Percentiles rank a stretch among this genome's conserved stretches.
Conservation (phyloP, 2,113 vertebrate genomes). For the Romanogobio albipinnatus region DNA sequence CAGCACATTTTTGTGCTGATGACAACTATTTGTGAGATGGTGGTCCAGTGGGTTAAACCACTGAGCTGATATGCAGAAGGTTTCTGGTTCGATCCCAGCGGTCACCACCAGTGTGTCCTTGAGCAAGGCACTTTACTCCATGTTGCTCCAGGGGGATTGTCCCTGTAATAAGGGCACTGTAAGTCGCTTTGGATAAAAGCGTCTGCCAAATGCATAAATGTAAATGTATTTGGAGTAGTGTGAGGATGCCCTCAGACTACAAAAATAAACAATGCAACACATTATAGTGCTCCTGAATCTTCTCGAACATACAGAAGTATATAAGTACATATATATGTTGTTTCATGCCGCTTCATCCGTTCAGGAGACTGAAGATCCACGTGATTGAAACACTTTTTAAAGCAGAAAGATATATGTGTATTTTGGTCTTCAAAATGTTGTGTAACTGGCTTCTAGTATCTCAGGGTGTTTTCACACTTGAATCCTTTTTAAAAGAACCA, state of each 20-base stretch:
- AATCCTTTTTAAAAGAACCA: no score
- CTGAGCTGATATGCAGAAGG: no score
- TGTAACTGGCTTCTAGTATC: not conserved
- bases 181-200: no score
- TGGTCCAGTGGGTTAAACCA: no score
- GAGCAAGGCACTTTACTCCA: no score
- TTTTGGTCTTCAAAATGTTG: not conserved
- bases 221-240: slow-evolving; percentile 28
- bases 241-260: slow-evolving; percentile 16
- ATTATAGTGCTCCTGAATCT: not conserved
- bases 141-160: no score
- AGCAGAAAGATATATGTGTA: not conserved
- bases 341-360: not conserved
- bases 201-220: no score
- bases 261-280: not conserved
- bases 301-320: not conserved
- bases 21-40: not conserved
- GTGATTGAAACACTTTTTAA: not conserved
- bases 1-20: not conserved
- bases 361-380: not conserved
- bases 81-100: no score
- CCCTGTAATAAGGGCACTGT: no score
- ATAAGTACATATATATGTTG: not conserved
- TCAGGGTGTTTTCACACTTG: no score
- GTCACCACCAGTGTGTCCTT: no score